Conservation (phyloP, 2,797 vertebrate species). For the Silurus lanzhouensis region DNA sequence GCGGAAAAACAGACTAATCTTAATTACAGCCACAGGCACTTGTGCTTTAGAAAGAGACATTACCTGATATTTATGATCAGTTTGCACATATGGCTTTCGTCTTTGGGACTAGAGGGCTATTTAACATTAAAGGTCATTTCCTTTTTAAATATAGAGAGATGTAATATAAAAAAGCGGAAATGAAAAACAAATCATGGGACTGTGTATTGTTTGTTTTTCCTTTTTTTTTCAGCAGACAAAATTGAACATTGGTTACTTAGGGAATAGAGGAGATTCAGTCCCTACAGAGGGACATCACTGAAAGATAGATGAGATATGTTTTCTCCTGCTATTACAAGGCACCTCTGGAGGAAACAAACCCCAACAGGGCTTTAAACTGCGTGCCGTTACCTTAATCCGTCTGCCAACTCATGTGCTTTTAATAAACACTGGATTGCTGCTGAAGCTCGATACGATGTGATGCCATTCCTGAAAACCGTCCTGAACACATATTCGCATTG, state of each 20-base stretch:
- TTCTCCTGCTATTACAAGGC: conserved; percentile 41
- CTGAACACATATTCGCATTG: conserved; percentile 34
- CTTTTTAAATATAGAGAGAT: conserved; percentile 29
- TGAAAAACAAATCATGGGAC: conserved; percentile 14
- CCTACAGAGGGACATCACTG: conserved; percentile 42
- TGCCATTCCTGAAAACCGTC: conserved; percentile 34
- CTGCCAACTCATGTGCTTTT: conserved; percentile 26
- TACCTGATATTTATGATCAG: conserved; percentile 54
- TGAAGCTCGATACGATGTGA: conserved; percentile 33
- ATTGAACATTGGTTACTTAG: not conserved
- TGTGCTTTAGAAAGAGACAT: conserved; percentile 50
- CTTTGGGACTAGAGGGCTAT: conserved; percentile 46
- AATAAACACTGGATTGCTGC: conserved; percentile 47
- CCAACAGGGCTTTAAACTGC: conserved; percentile 32
- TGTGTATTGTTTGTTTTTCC: conserved; percentile 20
- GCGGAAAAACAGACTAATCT: conserved; percentile 51
- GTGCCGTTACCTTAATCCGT: conserved; percentile 26
- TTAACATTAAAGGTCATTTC: conserved; percentile 47
- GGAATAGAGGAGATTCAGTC: not conserved
- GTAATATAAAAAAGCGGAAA: conserved; percentile 5
- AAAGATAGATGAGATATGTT: conserved; percentile 49
- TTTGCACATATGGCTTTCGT: conserved; percentile 59
- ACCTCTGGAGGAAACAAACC: conserved; percentile 50
- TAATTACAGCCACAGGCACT: conserved; percentile 54
- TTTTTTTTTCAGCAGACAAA: conserved; percentile 41